Evolutionary conservation across 2,113 vertebrate genomes (phyloP).

Genomic region (Pitta sordida): DNA sequence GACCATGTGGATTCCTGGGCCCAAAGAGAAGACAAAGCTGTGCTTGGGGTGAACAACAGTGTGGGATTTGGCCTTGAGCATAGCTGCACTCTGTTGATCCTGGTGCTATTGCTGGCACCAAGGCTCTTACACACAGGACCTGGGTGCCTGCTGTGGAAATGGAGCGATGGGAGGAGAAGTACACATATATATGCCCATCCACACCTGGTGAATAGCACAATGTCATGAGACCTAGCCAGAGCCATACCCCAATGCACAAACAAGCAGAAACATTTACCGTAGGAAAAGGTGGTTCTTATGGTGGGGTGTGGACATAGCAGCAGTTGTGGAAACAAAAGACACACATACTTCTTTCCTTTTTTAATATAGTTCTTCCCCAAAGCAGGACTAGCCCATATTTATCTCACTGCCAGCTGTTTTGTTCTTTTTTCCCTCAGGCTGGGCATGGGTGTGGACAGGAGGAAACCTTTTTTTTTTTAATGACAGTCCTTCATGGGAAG

Average conservation of each 20-base stretch:
- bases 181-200: too few species aligned
- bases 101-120: accelerated
- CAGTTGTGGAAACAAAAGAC: neutral
- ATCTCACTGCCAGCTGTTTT: constrained; percentile 8
- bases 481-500: constrained; percentile 4
- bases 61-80: neutral
- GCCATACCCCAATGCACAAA: neutral
- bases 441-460: neutral
- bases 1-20: accelerated
- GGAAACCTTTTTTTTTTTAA: neutral
- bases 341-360: neutral
- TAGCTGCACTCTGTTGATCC: accelerated
- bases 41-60: neutral
- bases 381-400: constrained; percentile 10
- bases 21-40: neutral
- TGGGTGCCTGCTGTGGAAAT: neutral
- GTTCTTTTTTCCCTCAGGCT: neutral
- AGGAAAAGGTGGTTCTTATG: neutral
- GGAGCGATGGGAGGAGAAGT: neutral
- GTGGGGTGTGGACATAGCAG: neutral
- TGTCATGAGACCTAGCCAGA: neutral
- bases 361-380: constrained; percentile 12
- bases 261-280: neutral
- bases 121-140: neutral
- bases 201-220: neutral